Evolutionary conservation across 2,888 invertebrate species (phyloP).

Genomic region (Lithodes maja): DNA sequence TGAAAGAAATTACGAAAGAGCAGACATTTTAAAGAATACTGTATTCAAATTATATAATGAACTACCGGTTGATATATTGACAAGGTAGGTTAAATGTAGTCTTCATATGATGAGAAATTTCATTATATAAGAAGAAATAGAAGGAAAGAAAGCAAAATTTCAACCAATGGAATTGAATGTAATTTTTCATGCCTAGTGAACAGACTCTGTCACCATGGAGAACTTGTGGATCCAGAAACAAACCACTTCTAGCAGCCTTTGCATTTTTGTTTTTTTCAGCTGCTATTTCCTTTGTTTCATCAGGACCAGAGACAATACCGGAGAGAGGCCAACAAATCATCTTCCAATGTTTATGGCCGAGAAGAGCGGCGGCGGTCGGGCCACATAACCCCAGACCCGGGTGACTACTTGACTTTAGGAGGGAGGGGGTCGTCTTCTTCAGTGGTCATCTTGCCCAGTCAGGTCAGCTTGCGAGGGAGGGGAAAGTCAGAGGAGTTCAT

Average conservation of each 20-base stretch:
- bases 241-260: neutral
- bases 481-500: neutral
- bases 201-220: neutral
- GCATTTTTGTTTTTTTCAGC: conserved; percentile 35
- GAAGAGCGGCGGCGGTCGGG: conserved; percentile 48
- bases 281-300: conserved; percentile 52
- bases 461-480: conserved; percentile 44
- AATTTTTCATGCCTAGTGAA: no score
- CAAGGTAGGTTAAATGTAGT: no score
- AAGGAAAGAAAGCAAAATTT: no score
- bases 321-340: conserved; percentile 46
- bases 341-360: conserved; percentile 51
- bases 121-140: no score
- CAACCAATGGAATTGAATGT: no score
- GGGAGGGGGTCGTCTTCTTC: conserved; percentile 58
- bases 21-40: no score
- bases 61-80: no score
- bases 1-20: no score
- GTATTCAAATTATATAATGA: no score
- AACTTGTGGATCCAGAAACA: neutral
- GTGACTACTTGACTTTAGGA: conserved; percentile 56
- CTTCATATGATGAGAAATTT: no score
- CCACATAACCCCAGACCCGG: conserved; percentile 13
- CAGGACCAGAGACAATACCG: conserved; percentile 57
- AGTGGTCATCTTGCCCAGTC: conserved; percentile 53